These are phyloP conservation scores for Pantherophis alleghaniensis DNA, from an alignment of 2,797 vertebrate genomes.

Conservation along the genomic window DNA sequence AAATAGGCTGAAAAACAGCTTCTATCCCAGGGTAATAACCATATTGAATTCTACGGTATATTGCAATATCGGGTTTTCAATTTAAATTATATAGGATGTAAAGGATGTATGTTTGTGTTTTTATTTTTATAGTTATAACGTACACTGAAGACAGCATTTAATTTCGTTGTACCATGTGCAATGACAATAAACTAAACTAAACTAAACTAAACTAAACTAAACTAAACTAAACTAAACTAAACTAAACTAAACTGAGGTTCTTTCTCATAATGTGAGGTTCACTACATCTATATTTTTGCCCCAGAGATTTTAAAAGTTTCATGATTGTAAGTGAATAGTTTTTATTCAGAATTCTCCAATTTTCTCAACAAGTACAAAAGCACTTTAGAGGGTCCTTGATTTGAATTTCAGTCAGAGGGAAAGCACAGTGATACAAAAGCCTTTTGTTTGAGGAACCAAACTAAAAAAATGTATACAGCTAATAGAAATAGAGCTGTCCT, in stretches of 20 bases:
- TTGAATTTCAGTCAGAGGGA: background rate
- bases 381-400: background rate
- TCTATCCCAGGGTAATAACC: too few species aligned
- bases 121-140: too few species aligned
- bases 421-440: background rate
- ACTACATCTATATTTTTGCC: background rate
- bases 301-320: background rate
- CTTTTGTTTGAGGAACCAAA: background rate
- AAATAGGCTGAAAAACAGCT: too few species aligned
- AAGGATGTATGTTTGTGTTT: too few species aligned
- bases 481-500: background rate
- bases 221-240: too few species aligned
- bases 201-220: too few species aligned
- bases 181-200: too few species aligned
- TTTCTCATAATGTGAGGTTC: background rate
- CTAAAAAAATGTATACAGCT: background rate
- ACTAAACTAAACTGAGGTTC: background rate
- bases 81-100: too few species aligned
- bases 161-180: too few species aligned
- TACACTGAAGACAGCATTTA: too few species aligned
- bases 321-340: background rate
- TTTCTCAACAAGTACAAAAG: background rate
- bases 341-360: background rate
- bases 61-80: too few species aligned
- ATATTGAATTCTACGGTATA: too few species aligned